Percentiles rank a stretch among this genome's conserved stretches.
phyloP scores from a whole-genome alignment of 2,113 vertebrate species.

The Sylvicapra grimmia region DNA sequence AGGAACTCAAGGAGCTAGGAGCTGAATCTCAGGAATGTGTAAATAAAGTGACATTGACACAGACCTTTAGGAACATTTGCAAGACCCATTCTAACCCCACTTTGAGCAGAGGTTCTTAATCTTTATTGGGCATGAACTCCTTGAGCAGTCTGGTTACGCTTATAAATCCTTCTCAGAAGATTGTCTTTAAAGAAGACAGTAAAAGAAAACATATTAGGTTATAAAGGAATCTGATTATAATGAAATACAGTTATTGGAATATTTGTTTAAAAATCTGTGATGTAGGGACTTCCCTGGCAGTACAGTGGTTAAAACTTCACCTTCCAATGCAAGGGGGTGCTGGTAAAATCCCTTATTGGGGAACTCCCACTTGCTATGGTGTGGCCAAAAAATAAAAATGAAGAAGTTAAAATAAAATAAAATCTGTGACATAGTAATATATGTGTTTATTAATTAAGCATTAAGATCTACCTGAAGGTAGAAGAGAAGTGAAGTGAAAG shows the following conservation, averaged over 20 bases:
- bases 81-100: background rate
- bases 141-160: background rate
- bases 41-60: conserved; percentile 4
- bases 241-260: background rate
- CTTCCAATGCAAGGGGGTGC: background rate
- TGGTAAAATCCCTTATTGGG: background rate
- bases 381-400: background rate
- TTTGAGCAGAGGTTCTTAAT: background rate
- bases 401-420: background rate
- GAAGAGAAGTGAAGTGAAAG: background rate
- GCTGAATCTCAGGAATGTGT: conserved; percentile 50
- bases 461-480: background rate
- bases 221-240: background rate
- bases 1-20: conserved; percentile 24
- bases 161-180: background rate
- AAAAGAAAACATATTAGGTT: background rate
- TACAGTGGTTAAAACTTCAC: background rate
- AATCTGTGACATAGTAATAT: background rate
- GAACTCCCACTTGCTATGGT: background rate
- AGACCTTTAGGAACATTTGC: conserved; percentile 11
- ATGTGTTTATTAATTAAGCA: background rate
- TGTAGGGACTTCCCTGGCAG: background rate
- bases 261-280: background rate
- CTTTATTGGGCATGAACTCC: background rate
- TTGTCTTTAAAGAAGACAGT: background rate